These are phyloP conservation scores for Pocillopora verrucosa DNA, from an alignment of 64 coral and sea anemone genomes.

Conservation along the genomic window DNA sequence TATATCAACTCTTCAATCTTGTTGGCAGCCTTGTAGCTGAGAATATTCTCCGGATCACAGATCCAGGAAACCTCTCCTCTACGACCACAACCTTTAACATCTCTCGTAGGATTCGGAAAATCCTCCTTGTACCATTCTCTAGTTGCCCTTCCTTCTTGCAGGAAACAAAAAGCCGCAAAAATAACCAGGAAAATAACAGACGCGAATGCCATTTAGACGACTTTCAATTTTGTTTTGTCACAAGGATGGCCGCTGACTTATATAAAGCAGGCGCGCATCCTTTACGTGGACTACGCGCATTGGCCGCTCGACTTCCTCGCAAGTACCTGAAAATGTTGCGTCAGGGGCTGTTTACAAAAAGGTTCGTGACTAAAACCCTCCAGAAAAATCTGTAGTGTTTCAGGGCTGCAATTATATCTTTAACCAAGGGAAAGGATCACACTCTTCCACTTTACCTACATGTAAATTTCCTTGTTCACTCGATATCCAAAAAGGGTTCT, in stretches of 20 bases:
- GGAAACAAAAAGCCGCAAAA: neutral
- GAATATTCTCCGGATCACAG: constrained; percentile 73
- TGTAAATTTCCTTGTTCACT: no score
- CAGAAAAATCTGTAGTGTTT: no score
- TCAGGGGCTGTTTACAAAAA: neutral
- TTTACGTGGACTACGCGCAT: neutral
- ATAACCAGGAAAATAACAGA: neutral
- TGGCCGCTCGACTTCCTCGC: neutral
- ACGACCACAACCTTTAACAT: constrained; percentile 73
- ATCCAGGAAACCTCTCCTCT: constrained; percentile 75
- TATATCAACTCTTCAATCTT: constrained; percentile 66
- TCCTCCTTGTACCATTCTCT: constrained; percentile 66
- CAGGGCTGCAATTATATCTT: no score
- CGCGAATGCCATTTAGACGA: neutral
- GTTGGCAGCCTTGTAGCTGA: constrained; percentile 73
- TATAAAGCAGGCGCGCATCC: neutral
- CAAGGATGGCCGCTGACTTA: neutral
- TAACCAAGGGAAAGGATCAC: no score
- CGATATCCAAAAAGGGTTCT: no score
- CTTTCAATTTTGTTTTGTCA: constrained; percentile 15
- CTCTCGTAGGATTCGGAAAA: constrained; percentile 79
- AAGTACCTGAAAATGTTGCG: neutral
- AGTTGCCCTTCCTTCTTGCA: neutral
- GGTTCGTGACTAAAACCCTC: no score
- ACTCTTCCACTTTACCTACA: no score